Conservation (phyloP, 2,888 invertebrate genomes). For the Hartigia nigra region DNA sequence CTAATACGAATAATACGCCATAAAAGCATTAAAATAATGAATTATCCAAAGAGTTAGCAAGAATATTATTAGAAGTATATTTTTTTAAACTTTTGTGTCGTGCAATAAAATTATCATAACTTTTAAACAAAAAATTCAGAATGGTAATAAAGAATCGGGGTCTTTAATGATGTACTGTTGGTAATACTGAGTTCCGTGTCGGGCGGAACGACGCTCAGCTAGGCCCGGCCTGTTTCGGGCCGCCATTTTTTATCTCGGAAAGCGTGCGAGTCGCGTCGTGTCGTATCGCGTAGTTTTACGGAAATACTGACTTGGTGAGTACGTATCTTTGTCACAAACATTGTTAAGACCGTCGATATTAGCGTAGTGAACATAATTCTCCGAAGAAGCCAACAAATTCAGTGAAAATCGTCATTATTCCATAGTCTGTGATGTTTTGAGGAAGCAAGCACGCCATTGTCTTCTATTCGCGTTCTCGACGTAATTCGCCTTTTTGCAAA, state of each 20-base stretch:
- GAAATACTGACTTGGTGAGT: conserved; percentile 57
- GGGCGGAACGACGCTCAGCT: conserved; percentile 43
- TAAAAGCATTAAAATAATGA: neutral
- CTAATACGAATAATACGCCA: neutral
- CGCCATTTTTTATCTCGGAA: conserved; percentile 54
- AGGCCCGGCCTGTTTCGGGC: conserved; percentile 47
- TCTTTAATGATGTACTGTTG: neutral
- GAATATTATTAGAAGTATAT: neutral
- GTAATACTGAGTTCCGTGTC: conserved; percentile 3
- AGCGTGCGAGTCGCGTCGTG: conserved; percentile 52
- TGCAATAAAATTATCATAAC: neutral
- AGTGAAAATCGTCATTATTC: conserved; percentile 14
- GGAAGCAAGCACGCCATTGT: conserved; percentile 35
- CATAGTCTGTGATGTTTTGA: neutral
- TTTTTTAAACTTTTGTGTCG: neutral
- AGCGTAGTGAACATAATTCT: conserved; percentile 7
- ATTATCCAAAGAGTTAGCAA: neutral
- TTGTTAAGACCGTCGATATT: neutral
- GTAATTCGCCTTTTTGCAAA: conserved; percentile 3
- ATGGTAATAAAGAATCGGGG: neutral
- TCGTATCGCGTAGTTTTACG: conserved; percentile 49
- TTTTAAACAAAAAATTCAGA: neutral
- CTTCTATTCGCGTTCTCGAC: conserved; percentile 20
- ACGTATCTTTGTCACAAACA: neutral
- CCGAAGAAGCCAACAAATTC: conserved; percentile 3